These are phyloP conservation scores for Dendrocopos noguchii DNA, from an alignment of 2,113 vertebrate species.

Conservation along the genomic window DNA sequence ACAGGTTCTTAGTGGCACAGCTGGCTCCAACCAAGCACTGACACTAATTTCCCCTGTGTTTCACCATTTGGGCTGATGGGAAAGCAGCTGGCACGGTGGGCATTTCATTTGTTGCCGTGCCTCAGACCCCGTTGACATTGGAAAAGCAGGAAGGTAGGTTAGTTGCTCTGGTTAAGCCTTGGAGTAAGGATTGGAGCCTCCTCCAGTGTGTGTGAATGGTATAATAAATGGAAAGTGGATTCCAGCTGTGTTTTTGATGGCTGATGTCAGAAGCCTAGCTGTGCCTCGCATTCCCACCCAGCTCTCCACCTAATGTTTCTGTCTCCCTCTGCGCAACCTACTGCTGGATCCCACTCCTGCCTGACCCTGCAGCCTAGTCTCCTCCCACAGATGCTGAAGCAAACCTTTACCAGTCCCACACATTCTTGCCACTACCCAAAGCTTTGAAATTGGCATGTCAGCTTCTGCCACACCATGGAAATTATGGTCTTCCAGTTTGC, in stretches of 20 bases:
- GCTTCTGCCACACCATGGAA: background rate
- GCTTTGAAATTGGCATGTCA: background rate
- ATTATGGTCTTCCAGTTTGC: background rate
- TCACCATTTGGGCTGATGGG: background rate
- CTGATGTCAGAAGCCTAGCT: background rate
- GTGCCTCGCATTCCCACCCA: background rate
- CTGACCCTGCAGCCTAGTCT: background rate
- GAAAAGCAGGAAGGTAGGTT: background rate
- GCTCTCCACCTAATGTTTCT: background rate
- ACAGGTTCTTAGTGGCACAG: background rate
- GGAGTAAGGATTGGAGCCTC: background rate
- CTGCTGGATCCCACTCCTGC: background rate
- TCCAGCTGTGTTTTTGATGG: background rate
- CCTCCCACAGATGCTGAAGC: background rate
- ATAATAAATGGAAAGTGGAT: background rate
- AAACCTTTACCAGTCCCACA: background rate
- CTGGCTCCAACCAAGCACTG: rapidly evolving
- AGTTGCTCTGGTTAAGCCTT: background rate
- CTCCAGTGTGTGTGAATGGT: background rate
- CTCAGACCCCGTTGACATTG: background rate
- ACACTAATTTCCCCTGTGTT: background rate
- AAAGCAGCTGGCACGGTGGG: rapidly evolving
- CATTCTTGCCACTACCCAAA: background rate
- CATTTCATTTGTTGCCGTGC: rapidly evolving
- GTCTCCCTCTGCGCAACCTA: background rate